Percentiles rank a stretch among this genome's conserved stretches.
phyloP scores from a whole-genome alignment of 1,140 invertebrate genomes.

The Sycophila sp. region DNA sequence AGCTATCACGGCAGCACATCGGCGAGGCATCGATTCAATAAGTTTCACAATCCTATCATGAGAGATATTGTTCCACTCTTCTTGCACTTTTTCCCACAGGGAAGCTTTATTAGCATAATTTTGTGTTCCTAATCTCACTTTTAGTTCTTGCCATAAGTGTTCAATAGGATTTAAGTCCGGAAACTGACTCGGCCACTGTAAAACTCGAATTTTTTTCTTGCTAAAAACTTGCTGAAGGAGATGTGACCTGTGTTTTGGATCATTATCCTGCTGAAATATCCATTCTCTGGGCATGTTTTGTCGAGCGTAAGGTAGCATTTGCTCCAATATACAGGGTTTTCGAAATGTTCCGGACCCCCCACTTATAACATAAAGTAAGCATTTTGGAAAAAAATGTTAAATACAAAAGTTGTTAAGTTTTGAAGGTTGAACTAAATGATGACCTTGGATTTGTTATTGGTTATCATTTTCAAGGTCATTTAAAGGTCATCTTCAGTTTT shows the following conservation, averaged over 20 bases:
- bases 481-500: no score
- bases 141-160: slow-evolving; percentile 43
- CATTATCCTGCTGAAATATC: slow-evolving; percentile 52
- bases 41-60: slow-evolving; percentile 31
- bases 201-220: slow-evolving; percentile 38
- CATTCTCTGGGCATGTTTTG: slow-evolving; percentile 46
- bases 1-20: slow-evolving; percentile 42
- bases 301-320: slow-evolving; percentile 42
- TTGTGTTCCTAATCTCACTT: slow-evolving; percentile 36
- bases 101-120: slow-evolving; percentile 37
- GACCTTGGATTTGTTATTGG: no score
- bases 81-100: slow-evolving; percentile 41
- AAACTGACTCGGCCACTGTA: slow-evolving; percentile 45
- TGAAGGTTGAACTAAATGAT: no score
- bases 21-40: slow-evolving; percentile 38
- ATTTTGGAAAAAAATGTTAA: no score
- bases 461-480: no score
- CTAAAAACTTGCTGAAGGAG: slow-evolving; percentile 41
- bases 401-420: no score
- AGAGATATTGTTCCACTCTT: slow-evolving; percentile 39
- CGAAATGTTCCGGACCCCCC: no score
- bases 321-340: slow-evolving; percentile 17
- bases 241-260: slow-evolving; percentile 44
- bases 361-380: no score
- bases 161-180: slow-evolving; percentile 52